Evolutionary conservation across 2,797 vertebrate species (phyloP).

Genomic region (Eleutherodactylus coqui): DNA sequence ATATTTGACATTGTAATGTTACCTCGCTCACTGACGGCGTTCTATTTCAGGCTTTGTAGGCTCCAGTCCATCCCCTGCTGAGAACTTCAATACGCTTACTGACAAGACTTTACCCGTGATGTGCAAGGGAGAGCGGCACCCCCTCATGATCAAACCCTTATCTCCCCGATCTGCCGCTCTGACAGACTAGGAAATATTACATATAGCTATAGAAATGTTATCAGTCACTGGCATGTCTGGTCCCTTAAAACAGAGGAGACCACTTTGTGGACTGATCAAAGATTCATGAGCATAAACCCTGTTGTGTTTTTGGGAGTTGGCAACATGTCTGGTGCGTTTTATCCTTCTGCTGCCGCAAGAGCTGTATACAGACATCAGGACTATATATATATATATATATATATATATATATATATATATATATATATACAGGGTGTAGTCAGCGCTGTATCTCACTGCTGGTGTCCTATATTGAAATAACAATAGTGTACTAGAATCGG

Average conservation of each 20-base stretch:
- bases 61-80: not conserved
- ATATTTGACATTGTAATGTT: conserved; percentile 9
- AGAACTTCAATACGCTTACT: not conserved
- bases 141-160: conserved; percentile 8
- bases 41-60: not conserved
- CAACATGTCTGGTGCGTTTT: not conserved
- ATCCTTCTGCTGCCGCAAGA: too few relatives aligned
- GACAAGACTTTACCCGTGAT: not conserved
- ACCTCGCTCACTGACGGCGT: not conserved
- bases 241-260: not conserved
- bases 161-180: not conserved
- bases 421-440: too few relatives aligned
- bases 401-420: too few relatives aligned
- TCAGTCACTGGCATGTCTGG: not conserved
- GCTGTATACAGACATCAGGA: too few relatives aligned
- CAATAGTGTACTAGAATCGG: too few relatives aligned
- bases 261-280: conserved; percentile 24
- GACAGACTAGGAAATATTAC: not conserved
- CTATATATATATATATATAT: too few relatives aligned
- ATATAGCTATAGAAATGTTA: not conserved
- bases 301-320: not conserved
- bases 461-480: too few relatives aligned
- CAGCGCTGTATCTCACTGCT: too few relatives aligned
- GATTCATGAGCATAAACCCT: not conserved
- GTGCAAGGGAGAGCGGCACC: not conserved